Evolutionary conservation across 2,797 vertebrate species (phyloP).

Genomic region (Avahi laniger): DNA sequence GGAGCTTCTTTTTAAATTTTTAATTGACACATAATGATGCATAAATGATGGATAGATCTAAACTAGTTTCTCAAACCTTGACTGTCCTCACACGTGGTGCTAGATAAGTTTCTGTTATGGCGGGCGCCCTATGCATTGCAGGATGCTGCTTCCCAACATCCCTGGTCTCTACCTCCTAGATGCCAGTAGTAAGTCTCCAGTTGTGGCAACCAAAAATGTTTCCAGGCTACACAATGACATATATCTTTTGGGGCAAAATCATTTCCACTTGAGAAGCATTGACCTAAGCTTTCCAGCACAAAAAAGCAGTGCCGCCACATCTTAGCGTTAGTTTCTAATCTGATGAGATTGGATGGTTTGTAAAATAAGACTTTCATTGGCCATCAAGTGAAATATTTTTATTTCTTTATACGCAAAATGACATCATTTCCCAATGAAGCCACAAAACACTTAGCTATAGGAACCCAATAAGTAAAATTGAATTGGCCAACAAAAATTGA

Average conservation of each 20-base stretch:
- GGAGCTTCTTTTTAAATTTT: not conserved
- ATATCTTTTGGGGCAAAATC: not conserved
- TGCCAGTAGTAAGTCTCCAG: not conserved
- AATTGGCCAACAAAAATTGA: conserved; percentile 53
- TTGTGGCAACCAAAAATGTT: not conserved
- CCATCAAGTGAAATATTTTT: not conserved
- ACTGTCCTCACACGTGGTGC: not conserved
- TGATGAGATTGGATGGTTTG: not conserved
- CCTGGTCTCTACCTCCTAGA: not conserved
- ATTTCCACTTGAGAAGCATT: not conserved
- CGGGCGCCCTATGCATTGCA: fast-evolving
- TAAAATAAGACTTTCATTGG: not conserved
- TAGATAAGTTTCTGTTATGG: too few relatives aligned
- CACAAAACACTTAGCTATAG: conserved; percentile 33
- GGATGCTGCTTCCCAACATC: not conserved
- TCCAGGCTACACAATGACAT: not conserved
- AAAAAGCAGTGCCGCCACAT: not conserved
- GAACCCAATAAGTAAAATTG: conserved; percentile 47
- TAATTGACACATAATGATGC: not conserved
- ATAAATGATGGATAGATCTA: not conserved
- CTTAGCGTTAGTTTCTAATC: not conserved
- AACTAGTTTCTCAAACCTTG: not conserved
- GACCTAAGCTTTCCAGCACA: not conserved
- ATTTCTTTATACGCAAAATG: not conserved
- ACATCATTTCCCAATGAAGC: not conserved